Base-by-base conservation (phyloP, 1,140 invertebrate species). In the Cheumatopsyche charites region DNA sequence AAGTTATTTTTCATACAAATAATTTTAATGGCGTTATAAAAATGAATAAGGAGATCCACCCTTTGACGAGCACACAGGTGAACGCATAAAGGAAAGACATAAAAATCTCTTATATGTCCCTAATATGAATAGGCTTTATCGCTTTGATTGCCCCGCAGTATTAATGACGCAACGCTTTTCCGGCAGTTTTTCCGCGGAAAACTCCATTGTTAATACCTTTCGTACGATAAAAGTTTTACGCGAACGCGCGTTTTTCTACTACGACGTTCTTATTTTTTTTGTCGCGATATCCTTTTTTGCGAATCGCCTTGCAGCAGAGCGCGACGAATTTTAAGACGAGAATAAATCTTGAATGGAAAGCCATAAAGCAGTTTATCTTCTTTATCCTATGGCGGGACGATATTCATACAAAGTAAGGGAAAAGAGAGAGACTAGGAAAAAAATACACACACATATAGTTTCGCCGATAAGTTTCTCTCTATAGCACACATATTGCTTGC, bases 301-400 rank as follows among this genome's bases (percentile, higher is more conserved):
- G 45, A 49, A 5, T 19, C 45, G 4, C 45, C 13, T n/a, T 19
- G 29, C n/a, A 42, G 62, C 62, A 12, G 25, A 25, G 36, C 29
- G 29, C 29, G 29, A 36, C 55, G 42, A 55, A 55, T 68, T 74
- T 74, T 74, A 74, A 67, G 73, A 68, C 61, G 65, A 69, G 67
- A 74, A 74, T 74, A 74, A 74, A 74, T 74, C 73, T 74, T 71
- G 65, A 71, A 71, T 71, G 73, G 73, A 74, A 70, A 70, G 73
- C 73, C 55, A 74, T 74, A 74, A 74, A 74, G 69, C 70, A 74
- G 66, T 74, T 74, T 74, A 74, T 74, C 73, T 71, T 67, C 70
- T 69, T 71, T 74, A 74, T 74, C 69, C 73, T 62, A 63, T 58
- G 41, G 17, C 47, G 45, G 70, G 69, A 74, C 71, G 73, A 74